Percentiles rank a stretch among this genome's conserved stretches.
Conservation (phyloP, 2,113 vertebrate genomes). For the Oryzias curvinotus region DNA sequence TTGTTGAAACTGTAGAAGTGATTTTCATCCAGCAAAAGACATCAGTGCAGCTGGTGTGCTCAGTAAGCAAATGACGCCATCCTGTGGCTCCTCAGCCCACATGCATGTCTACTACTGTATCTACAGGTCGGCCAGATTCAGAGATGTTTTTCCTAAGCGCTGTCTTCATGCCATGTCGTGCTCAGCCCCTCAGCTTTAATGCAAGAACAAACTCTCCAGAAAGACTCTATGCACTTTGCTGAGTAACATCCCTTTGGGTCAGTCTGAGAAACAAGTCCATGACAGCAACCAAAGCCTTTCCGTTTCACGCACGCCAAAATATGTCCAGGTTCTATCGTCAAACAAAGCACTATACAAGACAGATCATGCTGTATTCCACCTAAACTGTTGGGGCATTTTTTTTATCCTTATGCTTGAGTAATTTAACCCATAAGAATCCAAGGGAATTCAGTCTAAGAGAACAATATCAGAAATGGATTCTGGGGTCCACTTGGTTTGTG, state of each 20-base stretch:
- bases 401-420: too few species aligned
- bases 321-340: constrained; percentile 25
- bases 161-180: constrained; percentile 58
- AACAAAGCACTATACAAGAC: constrained; percentile 9
- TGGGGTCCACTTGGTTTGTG: too few species aligned
- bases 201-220: constrained; percentile 20
- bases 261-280: background rate
- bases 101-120: constrained; percentile 17
- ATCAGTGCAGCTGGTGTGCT: background rate
- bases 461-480: too few species aligned
- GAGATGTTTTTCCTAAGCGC: constrained; percentile 2
- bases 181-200: constrained; percentile 23
- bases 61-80: background rate
- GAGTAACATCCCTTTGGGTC: constrained; percentile 1
- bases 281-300: background rate
- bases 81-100: constrained; percentile 5
- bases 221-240: constrained; percentile 2
- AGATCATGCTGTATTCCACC: constrained; percentile 35
- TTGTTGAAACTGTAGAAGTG: background rate
- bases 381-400: background rate
- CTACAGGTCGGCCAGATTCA: background rate
- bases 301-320: background rate
- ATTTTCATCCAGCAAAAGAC: background rate
- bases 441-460: too few species aligned
- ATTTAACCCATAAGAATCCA: too few species aligned